These are phyloP conservation scores for Aplochiton taeniatus DNA, from an alignment of 2,797 vertebrate genomes.

Conservation along the genomic window DNA sequence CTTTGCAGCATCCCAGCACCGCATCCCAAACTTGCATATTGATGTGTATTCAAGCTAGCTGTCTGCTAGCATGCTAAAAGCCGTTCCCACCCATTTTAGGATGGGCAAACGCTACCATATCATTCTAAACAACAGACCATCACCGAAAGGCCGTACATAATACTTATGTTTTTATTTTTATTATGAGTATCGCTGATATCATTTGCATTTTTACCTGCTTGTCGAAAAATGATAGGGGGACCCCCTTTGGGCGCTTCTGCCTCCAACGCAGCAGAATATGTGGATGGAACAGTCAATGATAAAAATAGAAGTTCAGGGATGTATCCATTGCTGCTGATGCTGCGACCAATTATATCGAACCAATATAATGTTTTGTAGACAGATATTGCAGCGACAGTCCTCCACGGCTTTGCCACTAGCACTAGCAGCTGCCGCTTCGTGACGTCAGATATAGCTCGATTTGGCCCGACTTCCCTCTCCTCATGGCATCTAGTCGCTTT, in stretches of 20 bases:
- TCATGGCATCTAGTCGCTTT: slow-evolving; percentile 8
- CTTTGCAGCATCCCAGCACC: slow-evolving; percentile 47
- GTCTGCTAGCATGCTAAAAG: slow-evolving; percentile 5
- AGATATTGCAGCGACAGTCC: slow-evolving; percentile 5
- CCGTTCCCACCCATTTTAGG: background rate
- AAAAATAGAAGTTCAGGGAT: slow-evolving; percentile 11
- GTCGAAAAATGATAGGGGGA: slow-evolving; percentile 11
- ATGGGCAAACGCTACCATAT: background rate
- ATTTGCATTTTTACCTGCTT: slow-evolving; percentile 8
- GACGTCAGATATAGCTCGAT: slow-evolving; percentile 18
- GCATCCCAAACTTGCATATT: slow-evolving; percentile 49
- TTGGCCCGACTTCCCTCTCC: slow-evolving; percentile 11
- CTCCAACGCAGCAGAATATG: slow-evolving; percentile 15
- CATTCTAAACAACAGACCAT: background rate
- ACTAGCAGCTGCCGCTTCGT: slow-evolving; percentile 18
- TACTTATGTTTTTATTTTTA: background rate
- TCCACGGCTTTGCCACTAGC: slow-evolving; percentile 11
- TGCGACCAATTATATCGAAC: slow-evolving; percentile 6
- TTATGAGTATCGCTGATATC: background rate
- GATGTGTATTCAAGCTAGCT: slow-evolving; percentile 6
- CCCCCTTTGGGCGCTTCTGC: slow-evolving; percentile 9
- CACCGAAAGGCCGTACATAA: background rate
- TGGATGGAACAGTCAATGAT: slow-evolving; percentile 9
- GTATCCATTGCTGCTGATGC: slow-evolving; percentile 15
- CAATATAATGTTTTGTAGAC: slow-evolving; percentile 4